Percentiles rank a stretch among this genome's conserved stretches.
phyloP scores from a whole-genome alignment of 2,113 vertebrate genomes.

The Cinclus cinclus region DNA sequence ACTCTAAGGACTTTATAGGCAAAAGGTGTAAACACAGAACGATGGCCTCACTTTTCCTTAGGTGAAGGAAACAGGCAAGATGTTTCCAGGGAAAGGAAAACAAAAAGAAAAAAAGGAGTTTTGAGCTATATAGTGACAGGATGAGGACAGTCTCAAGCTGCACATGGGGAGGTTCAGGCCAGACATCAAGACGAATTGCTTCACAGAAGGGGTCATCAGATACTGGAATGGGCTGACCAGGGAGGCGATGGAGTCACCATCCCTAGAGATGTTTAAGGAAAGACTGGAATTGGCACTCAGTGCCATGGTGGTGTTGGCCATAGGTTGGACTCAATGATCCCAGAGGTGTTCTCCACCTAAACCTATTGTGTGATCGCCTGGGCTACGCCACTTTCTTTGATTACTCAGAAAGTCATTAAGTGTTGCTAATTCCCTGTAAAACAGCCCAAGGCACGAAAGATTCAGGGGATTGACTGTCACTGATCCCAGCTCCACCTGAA shows the following conservation, averaged over 20 bases:
- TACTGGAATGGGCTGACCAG: not conserved
- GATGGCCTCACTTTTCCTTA: not conserved
- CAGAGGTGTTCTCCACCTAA: not conserved
- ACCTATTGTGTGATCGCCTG: accelerated
- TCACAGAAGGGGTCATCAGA: not conserved
- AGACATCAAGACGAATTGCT: not conserved
- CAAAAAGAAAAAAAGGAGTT: not conserved
- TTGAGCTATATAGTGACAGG: not conserved
- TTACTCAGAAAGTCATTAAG: not conserved
- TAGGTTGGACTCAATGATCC: not conserved
- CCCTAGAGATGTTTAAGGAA: not conserved
- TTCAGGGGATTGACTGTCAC: accelerated
- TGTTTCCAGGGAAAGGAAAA: not conserved
- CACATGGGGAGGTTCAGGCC: not conserved
- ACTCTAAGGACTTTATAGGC: not conserved
- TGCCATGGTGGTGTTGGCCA: not conserved
- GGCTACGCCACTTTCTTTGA: not conserved
- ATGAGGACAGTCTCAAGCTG: not conserved
- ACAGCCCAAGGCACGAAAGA: not conserved
- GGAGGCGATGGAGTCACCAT: not conserved
- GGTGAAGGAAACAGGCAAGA: not conserved
- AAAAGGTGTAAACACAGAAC: not conserved
- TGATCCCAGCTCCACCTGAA: not conserved
- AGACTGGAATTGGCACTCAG: not conserved
- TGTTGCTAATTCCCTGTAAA: accelerated